Evolutionary conservation across 2,888 invertebrate genomes (phyloP), one percentile per base, ranked within the genome.

Genomic region (Pachycephus smyrnensis): DNA sequence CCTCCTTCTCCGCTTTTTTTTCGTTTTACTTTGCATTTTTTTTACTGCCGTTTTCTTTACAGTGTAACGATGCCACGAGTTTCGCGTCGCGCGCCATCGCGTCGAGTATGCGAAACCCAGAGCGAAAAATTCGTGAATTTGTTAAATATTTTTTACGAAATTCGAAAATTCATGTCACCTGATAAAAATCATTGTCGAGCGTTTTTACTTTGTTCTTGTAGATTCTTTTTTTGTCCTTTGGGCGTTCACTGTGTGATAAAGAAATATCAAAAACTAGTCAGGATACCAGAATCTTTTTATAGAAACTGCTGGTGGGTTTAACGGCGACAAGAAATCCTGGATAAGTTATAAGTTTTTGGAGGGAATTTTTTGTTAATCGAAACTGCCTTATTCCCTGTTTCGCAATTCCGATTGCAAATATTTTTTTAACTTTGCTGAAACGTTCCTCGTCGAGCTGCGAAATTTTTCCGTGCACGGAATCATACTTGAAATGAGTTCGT

Each of bases 1-100:
- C 82, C 80, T 31, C 15, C 31, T 71, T 31, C 71, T 23, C 55
- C 23, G 2, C 23, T 55, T 55, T 55, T 40, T 40, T 55, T 55
- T 55, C 9, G 55, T 55, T 55, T 55, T 55, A 55, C 55, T 23
- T 55, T 55, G 23, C 23, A 55, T 55, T 23, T 23, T 23, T 4
- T 2, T 23, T 31, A 71, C 4, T 31, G 71, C 71, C n/a, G 71
- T 3, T 71, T 33, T 71, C 11, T 11, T 12, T 71, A 71, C 71
- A 71, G 32, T 31, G 71, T 71, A 33, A 55, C 9, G 6, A 1
- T 23, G 2, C 9, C 55, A 55, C 15, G 55, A 55, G 23, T 55
- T 55, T 9, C 55, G 55, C 55, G 23, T 55, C 55, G 23, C 55
- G 55, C 55, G 23, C 23, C 6, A 23, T 55, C 15, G 23, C 55